Percentiles rank a stretch among this genome's conserved stretches.
Evolutionary conservation across 2,113 vertebrate genomes (phyloP).

Genomic region (Chaenogobius annularis): DNA sequence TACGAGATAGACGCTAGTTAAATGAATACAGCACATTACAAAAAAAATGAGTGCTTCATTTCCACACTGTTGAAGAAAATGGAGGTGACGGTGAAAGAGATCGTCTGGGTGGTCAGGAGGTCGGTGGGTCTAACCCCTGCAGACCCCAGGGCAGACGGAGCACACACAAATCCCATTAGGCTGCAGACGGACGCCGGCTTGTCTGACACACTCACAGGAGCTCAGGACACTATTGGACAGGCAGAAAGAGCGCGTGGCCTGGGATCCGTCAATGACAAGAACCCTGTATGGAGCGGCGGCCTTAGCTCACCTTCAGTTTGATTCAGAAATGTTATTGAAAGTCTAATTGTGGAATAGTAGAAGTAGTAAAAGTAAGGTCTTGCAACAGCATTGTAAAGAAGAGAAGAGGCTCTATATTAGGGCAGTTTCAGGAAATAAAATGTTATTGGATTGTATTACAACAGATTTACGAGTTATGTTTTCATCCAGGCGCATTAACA

Average conservation of each 20-base stretch:
- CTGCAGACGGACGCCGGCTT: conserved; percentile 55
- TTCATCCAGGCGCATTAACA: not conserved
- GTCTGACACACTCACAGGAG: conserved; percentile 52
- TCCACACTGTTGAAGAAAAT: too few species aligned
- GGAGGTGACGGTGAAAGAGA: not conserved
- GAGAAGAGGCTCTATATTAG: too few species aligned
- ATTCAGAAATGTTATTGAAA: not conserved
- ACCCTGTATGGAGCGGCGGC: conserved; percentile 6
- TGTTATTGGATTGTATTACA: too few species aligned
- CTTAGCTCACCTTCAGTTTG: conserved; percentile 18
- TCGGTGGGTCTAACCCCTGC: conserved; percentile 68
- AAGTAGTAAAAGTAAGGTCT: too few species aligned
- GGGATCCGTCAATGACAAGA: conserved; percentile 24
- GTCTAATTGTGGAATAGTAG: too few species aligned
- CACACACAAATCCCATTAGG: conserved; percentile 75
- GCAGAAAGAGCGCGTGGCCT: conserved; percentile 30
- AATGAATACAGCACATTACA: too few species aligned
- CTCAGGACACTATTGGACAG: conserved; percentile 57
- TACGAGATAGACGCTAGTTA: not conserved
- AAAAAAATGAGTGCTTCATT: too few species aligned
- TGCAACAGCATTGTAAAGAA: too few species aligned
- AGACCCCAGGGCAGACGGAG: conserved; percentile 56
- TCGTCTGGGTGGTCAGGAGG: conserved; percentile 72
- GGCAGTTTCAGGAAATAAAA: too few species aligned
- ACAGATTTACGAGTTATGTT: too few species aligned